Evolutionary conservation across 2,797 vertebrate genomes (phyloP), one percentile per base, ranked within the genome.

Genomic region (Intellagama lesueurii): DNA sequence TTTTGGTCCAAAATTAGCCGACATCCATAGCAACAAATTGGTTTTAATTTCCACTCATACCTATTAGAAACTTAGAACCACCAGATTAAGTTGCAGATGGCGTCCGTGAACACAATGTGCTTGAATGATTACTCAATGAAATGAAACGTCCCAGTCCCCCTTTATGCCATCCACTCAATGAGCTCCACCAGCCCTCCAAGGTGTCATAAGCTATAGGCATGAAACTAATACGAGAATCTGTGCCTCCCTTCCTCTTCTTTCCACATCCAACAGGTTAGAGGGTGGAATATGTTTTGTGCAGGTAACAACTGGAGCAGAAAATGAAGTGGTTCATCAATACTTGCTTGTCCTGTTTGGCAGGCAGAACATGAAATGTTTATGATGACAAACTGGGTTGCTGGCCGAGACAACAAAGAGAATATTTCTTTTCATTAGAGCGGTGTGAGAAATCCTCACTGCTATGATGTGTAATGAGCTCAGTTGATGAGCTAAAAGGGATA

Each of bases 191-290:
- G 5, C 78, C 26, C 35, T 91, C 68, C 79, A 64, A 89, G 90
- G 66, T 30, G 35, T 19, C 49, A 14, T 64, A 30, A 87, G 75
- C 86, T 88, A 92, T 94, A 73, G 24, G 5, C 7, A 56, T 83
- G 69, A 7, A 83, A 80, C 92, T 85, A 89, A 88, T 80, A 90
- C 22, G 80, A 87, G 91, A 90, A 89, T 90, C 3, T 92, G 17
- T 2, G 32, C 73, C 83, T 75, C 7, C 52, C 24, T 66, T 90
- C 49, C 28, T 44, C 49, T 86, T 83, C 89, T 89, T 0, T 0
- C 40, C 70, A 75, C 52, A 90, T 92, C 92, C 94, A 94, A 88
- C 87, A 93, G 87, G 89, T 90, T 94, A 92, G 93, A 80, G 90
- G 92, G 88, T 81, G 91, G 95, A 92, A 93, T 90, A 88, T 0